Base-by-base conservation (phyloP, 2,888 invertebrate genomes). In the Meta bourneti region DNA sequence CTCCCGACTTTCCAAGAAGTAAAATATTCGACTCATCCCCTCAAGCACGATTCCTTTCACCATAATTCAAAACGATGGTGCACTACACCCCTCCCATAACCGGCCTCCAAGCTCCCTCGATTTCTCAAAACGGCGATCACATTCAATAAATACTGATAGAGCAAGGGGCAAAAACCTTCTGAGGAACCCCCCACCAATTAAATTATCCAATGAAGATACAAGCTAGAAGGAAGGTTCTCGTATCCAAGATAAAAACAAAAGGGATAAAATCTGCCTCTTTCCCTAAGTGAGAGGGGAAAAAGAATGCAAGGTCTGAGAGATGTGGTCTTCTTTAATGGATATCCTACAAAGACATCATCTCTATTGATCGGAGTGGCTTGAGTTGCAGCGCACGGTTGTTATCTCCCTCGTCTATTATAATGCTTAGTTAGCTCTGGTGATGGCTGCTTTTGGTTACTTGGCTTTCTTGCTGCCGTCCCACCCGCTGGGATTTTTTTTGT, bases 291-390 rank as follows among this genome's bases (percentile, higher is more conserved):
- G 61, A 16, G 61, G 61, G 61, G 16, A 72, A 71, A 52, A 71
- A 13, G 11, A 51, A 7, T 11, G 19, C 49, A 34, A 51, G 48
- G 34, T 81, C 48, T 70, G 69, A 69, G 69, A 48, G 34, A 70
- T 34, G 11, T 9, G 13, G 48, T 7, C 6, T 19, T 71, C 70
- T 84, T 75, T n/a, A 84, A 84, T 61, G 84, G 84, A 75, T 77
- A 48, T 54, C 75, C 75, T 48, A 34, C 75, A 74, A 75, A 75
- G 61, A 20, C 61, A 75, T 84, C 61, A 84, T 77, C 84, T 16
- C 13, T 16, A 77, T 84, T 84, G 84, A 84, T 84, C 75, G n/a
- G n/a, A 8, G 7, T 7, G 54, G 51, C 72, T 83, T 83, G n/a
- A 75, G 84, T 75, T 51, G 19, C 71, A 72, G 13, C 48, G 71